Evolutionary conservation across 2,888 invertebrate genomes (phyloP), one percentile per base, ranked within the genome.

Genomic region (Zelleria hepariella): DNA sequence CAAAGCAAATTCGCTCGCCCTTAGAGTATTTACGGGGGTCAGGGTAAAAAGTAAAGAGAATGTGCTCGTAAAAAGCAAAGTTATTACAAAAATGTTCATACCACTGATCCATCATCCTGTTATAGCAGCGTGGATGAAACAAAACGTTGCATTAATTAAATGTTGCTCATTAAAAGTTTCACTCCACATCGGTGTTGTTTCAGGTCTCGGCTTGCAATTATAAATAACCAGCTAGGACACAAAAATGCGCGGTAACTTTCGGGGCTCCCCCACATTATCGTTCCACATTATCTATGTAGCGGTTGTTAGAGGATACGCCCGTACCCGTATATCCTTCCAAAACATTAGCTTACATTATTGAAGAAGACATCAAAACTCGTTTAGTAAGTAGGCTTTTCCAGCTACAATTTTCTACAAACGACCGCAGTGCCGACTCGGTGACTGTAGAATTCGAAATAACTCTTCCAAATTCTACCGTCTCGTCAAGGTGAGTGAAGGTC

Each of bases 41-140:
- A 42, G 32, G 32, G 32, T 42, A 15, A 42, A 42, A 42, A 42
- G 10, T 15, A 42, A 10, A 42, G 32, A 42, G 32, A 42, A 10
- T 2, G 6, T 32, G 32, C 15, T 42, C 32, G 15, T 42, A 26
- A 10, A 42, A 4, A 26, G 49, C 53, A 56, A 27, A 55, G 26
- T 59, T 58, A 57, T 52, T 59, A 27, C 52, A 42, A 26, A 42
- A 53, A 66, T 67, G 20, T 78, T 83, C 87, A 85, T 73, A 89
- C 89, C 88, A 89, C 81, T 67, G 87, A 88, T 80, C 89, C 89
- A 71, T 89, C 89, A 75, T 86, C 86, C 89, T 89, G 77, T 62
- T 47, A 58, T 24, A 2, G 74, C 66, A 69, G 83, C 85, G 76
- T 79, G 74, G 79, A 59, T 6, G 47, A 47, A 60, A 86, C 78